Evolutionary conservation across 2,888 invertebrate genomes (phyloP).

Genomic region (Drosophila melanosoma): DNA sequence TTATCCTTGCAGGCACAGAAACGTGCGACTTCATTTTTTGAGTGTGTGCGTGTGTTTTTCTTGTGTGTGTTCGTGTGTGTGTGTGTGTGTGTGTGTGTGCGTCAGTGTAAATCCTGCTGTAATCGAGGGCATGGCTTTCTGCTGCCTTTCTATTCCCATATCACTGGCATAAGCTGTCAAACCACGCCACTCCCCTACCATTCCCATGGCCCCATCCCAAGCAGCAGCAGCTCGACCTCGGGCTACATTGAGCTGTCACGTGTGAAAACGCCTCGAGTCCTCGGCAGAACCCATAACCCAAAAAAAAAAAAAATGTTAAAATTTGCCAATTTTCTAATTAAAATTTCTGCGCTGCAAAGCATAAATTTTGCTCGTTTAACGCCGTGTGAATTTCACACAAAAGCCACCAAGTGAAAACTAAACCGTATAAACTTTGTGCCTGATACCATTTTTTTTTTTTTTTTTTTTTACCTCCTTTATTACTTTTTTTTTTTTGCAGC

Average conservation of each 20-base stretch:
- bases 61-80: no score
- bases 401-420: conserved; percentile 43
- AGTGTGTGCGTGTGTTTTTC: background rate
- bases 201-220: conserved; percentile 1
- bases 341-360: conserved; percentile 80
- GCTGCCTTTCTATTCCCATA: conserved; percentile 53
- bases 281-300: conserved; percentile 24
- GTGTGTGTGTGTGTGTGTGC: conserved; percentile 1
- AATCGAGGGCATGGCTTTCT: conserved; percentile 66
- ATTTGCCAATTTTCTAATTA: conserved; percentile 79
- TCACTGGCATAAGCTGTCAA: conserved; percentile 59
- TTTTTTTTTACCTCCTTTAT: background rate
- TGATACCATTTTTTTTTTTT: conserved; percentile 28
- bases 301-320: conserved; percentile 43
- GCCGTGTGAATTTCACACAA: conserved; percentile 61
- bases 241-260: conserved; percentile 74
- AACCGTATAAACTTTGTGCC: conserved; percentile 39
- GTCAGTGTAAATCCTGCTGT: conserved; percentile 33
- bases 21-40: conserved; percentile 79
- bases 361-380: conserved; percentile 73
- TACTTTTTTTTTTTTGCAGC: background rate
- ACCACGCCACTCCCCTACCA: background rate
- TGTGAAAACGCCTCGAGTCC: conserved; percentile 55
- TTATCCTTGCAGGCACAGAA: conserved; percentile 83
- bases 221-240: conserved; percentile 13